Base-by-base conservation (phyloP, 1,140 invertebrate species). In the Platorchestia sp. region DNA sequence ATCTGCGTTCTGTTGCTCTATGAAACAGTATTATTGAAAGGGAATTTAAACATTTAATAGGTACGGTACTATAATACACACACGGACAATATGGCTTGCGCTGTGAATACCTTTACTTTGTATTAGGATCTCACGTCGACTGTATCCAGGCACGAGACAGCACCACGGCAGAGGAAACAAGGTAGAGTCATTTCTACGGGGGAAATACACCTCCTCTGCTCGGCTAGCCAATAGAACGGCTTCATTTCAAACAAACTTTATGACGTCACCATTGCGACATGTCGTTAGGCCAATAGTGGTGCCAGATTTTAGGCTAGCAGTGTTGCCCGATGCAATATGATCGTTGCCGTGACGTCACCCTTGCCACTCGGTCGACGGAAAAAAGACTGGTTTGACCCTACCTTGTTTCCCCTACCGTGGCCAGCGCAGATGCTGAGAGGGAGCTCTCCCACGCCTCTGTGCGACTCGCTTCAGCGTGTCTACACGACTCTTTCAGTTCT, bases 41-140 rank as follows among this genome's bases (percentile, higher is more conserved):
- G 27, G 1, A 75, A 75, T 14, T 22, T 75, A 36, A 75, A 75
- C 59, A 36, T 36, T 75, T 10, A 75, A 27, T 10, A 75, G 59
- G 14, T 75, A 27, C 36, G 59, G 10, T 75, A 75, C 27, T 19
- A 75, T 3, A 22, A 75, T 51, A 51, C 59, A 75, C 27, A 43
- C 42, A 90, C 87, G 42, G 87, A 90, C 87, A 90, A 90, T 90
- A 90, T 10, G 44, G 41, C 44, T 16, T 6, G 87, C 44, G 87
- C 87, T 90, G 87, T 90, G 87, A 90, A 22, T 90, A 90, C 27
- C 42, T 90, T 90, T 90, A 90, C 44, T 0, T 90, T 42, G 87
- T 27, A 10, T 90, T 90, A 90, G 87, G 44, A 19, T 42, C 27
- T 16, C 87, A 43, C 7, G 0, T 0, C 3, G 87, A 42, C 87